Base-by-base conservation (phyloP, 1,140 invertebrate species). In the Pseudomyrmex flavicornis region DNA sequence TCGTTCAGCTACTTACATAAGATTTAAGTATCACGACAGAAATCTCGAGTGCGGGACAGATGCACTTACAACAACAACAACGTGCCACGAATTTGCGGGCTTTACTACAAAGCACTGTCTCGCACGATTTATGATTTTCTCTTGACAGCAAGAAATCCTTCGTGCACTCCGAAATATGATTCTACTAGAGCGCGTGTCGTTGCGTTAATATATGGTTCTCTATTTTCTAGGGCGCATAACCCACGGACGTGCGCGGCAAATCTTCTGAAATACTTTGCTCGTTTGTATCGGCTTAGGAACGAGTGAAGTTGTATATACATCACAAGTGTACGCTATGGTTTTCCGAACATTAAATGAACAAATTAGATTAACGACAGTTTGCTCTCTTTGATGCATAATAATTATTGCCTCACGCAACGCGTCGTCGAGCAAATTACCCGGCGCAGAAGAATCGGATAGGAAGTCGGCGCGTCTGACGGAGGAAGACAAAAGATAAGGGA, bases 341-440 rank as follows among this genome's bases (percentile, higher is more conserved):
- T 77, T 48, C 13, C 35, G 5, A 75, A 68, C 44, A 15, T 13
- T 35, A 46, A 82, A 70, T 48, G 59, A 80, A 83, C 22, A 76
- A 87, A 87, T 77, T 85, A 46, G 73, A 85, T 85, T 85, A 88
- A 56, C 15, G 17, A 10, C 4, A 73, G 59, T 62, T 62, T 68
- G 17, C 56, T 66, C 77, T 61, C 48, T 76, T 74, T 61, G 75
- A 62, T 61, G 84, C 80, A 80, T 72, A 76, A 88, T 63, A 88
- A 88, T 85, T 84, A 84, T 82, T 72, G 80, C 76, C 58, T 65
- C 56, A 10, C 66, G 68, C 82, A 46, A 50, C 62, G 58, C 75
- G 59, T 76, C 54, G 61, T 50, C 68, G 59, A 59, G 72, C 77
- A 82, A 58, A 72, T 58, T 69, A 61, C 72, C 20, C 54, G 1